Percentiles rank a stretch among this genome's conserved stretches.
phyloP scores from a whole-genome alignment of 2,888 invertebrate species.

The Baronia brevicornis region DNA sequence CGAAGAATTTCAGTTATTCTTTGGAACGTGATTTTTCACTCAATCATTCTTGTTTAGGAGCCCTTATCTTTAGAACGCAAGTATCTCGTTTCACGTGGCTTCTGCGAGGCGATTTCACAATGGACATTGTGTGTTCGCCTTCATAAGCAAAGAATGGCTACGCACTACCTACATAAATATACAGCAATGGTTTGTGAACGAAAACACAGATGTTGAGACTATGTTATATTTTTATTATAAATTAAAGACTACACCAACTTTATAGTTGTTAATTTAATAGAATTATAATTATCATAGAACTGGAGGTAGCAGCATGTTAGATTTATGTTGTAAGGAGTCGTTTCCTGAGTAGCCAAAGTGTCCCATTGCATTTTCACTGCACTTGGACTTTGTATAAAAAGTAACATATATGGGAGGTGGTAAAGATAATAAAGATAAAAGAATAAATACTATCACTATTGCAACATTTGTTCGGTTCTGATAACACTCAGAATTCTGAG shows the following conservation, averaged over 20 bases:
- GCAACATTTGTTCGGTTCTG: conserved; percentile 21
- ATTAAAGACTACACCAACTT: too few relatives aligned
- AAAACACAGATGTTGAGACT: conserved; percentile 32
- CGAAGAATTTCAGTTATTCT: too few relatives aligned
- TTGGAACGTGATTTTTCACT: too few relatives aligned
- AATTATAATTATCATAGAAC: too few relatives aligned
- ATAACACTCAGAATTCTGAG: conserved; percentile 7
- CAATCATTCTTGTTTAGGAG: conserved; percentile 1
- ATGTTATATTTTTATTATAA: conserved; percentile 9
- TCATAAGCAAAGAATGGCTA: conserved; percentile 47
- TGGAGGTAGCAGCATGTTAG: conserved; percentile 24
- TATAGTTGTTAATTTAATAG: too few relatives aligned
- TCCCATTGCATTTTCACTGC: conserved; percentile 39
- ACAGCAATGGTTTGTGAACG: conserved; percentile 45
- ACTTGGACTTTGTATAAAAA: conserved; percentile 32
- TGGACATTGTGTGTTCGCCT: conserved; percentile 55
- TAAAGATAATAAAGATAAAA: conserved; percentile 39
- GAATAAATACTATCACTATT: conserved; percentile 34
- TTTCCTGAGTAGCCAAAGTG: conserved; percentile 38
- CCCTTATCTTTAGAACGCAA: conserved; percentile 23
- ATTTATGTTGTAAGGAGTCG: conserved; percentile 6
- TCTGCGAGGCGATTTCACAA: conserved; percentile 47
- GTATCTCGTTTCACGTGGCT: conserved; percentile 49
- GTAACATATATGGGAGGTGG: conserved; percentile 48
- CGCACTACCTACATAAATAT: conserved; percentile 35